A percentile compares a stretch with the other conserved stretches of the same genome.
These are phyloP conservation scores for Disparrhopalites patrizii DNA, from an alignment of 2,888 invertebrate species.

Conservation along the genomic window DNA sequence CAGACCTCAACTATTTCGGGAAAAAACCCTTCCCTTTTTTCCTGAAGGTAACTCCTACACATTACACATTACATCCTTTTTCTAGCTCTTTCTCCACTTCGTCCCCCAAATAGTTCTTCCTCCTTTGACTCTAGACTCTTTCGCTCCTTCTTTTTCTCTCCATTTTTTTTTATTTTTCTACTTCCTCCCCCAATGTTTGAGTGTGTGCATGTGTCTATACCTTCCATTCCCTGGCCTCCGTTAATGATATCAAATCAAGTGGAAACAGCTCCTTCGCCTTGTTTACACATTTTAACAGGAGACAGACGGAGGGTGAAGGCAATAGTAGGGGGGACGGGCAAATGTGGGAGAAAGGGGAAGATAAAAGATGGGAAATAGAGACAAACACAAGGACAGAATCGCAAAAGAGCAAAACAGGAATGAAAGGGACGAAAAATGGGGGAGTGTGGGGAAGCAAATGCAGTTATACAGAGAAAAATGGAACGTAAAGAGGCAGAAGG, in stretches of 20 bases:
- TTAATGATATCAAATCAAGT: conserved; percentile 41
- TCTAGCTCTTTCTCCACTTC: too few species aligned
- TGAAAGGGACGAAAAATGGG: too few species aligned
- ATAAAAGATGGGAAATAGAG: too few species aligned
- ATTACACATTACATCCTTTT: too few species aligned
- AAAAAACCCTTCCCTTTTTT: too few species aligned
- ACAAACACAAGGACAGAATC: too few species aligned
- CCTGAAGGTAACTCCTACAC: too few species aligned
- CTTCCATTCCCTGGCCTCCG: conserved; percentile 19
- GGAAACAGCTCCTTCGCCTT: conserved; percentile 38
- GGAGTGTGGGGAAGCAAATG: too few species aligned
- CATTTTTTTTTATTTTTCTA: background rate
- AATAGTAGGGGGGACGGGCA: background rate
- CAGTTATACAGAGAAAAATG: too few species aligned
- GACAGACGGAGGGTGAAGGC: background rate
- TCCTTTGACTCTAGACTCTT: background rate
- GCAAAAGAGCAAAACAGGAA: too few species aligned
- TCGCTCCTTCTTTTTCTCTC: background rate
- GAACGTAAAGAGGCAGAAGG: too few species aligned
- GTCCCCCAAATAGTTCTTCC: too few species aligned
- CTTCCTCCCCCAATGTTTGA: background rate
- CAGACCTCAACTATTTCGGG: background rate
- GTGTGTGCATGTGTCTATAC: background rate
- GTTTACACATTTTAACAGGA: conserved; percentile 37
- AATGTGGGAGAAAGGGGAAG: background rate